These are phyloP conservation scores for Cynopterus sphinx DNA, from an alignment of 2,797 vertebrate genomes.

Conservation along the genomic window DNA sequence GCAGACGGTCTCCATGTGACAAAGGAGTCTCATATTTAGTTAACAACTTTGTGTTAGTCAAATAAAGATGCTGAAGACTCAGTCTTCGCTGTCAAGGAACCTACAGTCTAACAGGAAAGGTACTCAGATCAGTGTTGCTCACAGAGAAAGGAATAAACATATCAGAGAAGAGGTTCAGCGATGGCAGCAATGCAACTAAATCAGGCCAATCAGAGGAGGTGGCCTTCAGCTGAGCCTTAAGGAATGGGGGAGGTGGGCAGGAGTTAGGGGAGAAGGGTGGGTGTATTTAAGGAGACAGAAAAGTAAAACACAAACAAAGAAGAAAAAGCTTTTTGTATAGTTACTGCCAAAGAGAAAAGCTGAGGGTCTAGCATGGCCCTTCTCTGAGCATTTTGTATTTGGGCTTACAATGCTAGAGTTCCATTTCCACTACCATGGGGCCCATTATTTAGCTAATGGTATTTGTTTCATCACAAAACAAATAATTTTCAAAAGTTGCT, in stretches of 20 bases:
- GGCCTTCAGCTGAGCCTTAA: neutral
- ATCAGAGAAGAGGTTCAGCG: neutral
- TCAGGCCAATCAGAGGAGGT: neutral
- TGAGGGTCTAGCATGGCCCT: fast-evolving
- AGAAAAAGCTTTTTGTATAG: neutral
- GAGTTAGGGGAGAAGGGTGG: neutral
- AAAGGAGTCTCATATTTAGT: neutral
- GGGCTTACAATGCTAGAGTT: neutral
- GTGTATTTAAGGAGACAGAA: neutral
- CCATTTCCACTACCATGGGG: neutral
- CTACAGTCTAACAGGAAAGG: neutral
- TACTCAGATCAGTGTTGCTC: neutral
- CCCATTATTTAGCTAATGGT: neutral
- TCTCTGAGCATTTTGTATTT: neutral
- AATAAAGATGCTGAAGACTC: neutral
- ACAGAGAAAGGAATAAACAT: neutral
- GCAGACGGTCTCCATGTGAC: neutral
- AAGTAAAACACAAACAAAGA: neutral
- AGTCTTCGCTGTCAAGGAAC: neutral
- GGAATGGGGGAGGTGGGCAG: neutral
- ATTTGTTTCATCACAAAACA: neutral
- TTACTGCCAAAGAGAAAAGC: neutral
- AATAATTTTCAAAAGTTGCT: neutral
- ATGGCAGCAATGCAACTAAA: neutral
- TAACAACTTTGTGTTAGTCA: neutral